phyloP scores from a whole-genome alignment of 2,888 invertebrate genomes.

The Drosophila stalkeri region DNA sequence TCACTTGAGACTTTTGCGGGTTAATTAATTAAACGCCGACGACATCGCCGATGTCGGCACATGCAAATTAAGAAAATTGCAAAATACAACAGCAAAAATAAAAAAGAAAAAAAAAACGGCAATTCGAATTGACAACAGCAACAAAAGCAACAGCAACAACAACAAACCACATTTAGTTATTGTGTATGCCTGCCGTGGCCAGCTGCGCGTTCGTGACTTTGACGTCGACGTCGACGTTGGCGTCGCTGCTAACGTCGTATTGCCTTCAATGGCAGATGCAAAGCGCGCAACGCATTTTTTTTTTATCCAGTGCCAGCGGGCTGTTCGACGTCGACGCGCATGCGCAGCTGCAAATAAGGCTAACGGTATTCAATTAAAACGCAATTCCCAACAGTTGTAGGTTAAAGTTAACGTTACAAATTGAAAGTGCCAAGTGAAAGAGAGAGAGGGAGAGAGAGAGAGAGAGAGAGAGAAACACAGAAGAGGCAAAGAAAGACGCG shows the following conservation, averaged over 20 bases:
- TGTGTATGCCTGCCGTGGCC: slow-evolving; percentile 65
- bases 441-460: slow-evolving; percentile 1
- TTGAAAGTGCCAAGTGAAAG: slow-evolving; percentile 28
- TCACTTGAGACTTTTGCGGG: slow-evolving; percentile 70
- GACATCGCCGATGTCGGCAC: slow-evolving; percentile 56
- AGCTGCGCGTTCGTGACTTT: slow-evolving; percentile 42
- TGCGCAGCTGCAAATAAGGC: slow-evolving; percentile 62
- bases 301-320: slow-evolving; percentile 53
- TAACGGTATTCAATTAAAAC: slow-evolving; percentile 45
- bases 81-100: slow-evolving; percentile 51
- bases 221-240: slow-evolving; percentile 35
- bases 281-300: slow-evolving; percentile 47
- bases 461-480: neutral
- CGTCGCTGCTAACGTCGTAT: slow-evolving; percentile 41
- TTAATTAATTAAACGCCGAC: slow-evolving; percentile 73
- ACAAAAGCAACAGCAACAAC: slow-evolving; percentile 11
- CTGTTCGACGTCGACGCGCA: slow-evolving; percentile 63
- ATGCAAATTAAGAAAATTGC: slow-evolving; percentile 82
- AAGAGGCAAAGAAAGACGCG: slow-evolving; percentile 1
- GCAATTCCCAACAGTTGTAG: slow-evolving; percentile 26
- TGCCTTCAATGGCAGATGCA: slow-evolving; percentile 65
- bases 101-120: slow-evolving; percentile 18
- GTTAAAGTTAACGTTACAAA: slow-evolving; percentile 9
- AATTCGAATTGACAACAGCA: slow-evolving; percentile 48
- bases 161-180: slow-evolving; percentile 41